Percentiles rank a stretch among this genome's conserved stretches.
phyloP scores from a whole-genome alignment of 2,888 invertebrate genomes.

The Phlogophora meticulosa region DNA sequence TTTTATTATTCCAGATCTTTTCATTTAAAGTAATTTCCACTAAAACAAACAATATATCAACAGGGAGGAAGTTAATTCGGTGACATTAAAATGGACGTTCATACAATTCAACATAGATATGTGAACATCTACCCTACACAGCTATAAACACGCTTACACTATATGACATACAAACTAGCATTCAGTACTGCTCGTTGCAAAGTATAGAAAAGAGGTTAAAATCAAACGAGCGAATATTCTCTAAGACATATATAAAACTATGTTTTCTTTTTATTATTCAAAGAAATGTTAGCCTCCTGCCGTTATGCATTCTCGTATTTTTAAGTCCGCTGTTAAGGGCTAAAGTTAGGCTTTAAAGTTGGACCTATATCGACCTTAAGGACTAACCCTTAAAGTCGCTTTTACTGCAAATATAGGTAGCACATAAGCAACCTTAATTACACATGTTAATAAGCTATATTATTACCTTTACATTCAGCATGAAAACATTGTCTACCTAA shows the following conservation, averaged over 20 bases:
- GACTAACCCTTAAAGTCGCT: constrained; percentile 10
- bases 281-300: constrained; percentile 46
- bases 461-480: constrained; percentile 50
- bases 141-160: constrained; percentile 76
- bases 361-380: neutral
- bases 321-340: constrained; percentile 14
- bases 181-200: constrained; percentile 80
- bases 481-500: constrained; percentile 65
- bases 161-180: constrained; percentile 64
- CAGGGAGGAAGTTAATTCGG: constrained; percentile 59
- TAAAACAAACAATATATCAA: constrained; percentile 17
- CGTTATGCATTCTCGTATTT: constrained; percentile 13
- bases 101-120: constrained; percentile 67
- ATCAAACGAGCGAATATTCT: constrained; percentile 78
- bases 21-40: constrained; percentile 53
- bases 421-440: constrained; percentile 40
- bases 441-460: constrained; percentile 42
- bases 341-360: constrained; percentile 10
- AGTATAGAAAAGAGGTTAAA: constrained; percentile 66
- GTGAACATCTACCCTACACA: constrained; percentile 73
- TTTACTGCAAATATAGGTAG: constrained; percentile 28
- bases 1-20: neutral
- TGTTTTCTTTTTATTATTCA: constrained; percentile 30
- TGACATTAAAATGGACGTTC: constrained; percentile 63
- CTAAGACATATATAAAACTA: constrained; percentile 63